Percentiles rank a stretch among this genome's conserved stretches.
Evolutionary conservation across 1,140 invertebrate genomes (phyloP).

Genomic region (Lasioglossum baleicum): DNA sequence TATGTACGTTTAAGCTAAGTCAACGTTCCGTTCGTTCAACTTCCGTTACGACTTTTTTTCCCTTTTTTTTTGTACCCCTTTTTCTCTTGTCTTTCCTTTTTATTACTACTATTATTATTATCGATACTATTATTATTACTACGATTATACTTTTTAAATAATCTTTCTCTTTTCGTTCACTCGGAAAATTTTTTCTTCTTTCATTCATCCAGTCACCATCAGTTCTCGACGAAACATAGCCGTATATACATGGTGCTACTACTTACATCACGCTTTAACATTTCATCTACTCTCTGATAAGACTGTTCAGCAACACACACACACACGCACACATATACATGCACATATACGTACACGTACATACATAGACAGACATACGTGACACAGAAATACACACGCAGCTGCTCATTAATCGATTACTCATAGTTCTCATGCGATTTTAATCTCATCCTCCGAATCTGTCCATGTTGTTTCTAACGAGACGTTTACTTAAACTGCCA

Average conservation of each 20-base stretch:
- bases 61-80: background rate
- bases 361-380: too few relatives aligned
- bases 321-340: constrained; percentile 7
- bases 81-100: background rate
- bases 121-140: too few relatives aligned
- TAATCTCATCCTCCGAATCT: constrained; percentile 47
- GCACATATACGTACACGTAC: too few relatives aligned
- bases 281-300: constrained; percentile 64
- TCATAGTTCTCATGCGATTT: constrained; percentile 45
- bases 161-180: background rate
- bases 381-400: too few relatives aligned
- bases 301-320: constrained; percentile 60
- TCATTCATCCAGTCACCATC: constrained; percentile 49
- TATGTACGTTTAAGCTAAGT: constrained; percentile 58
- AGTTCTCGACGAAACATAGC: constrained; percentile 51
- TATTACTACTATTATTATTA: too few relatives aligned
- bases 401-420: constrained; percentile 47
- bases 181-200: constrained; percentile 18
- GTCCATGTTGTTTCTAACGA: constrained; percentile 49
- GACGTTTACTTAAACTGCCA: constrained; percentile 71
- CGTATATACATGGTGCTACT: constrained; percentile 66
- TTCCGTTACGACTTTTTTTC: constrained; percentile 3
- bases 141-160: background rate
- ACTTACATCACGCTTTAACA: constrained; percentile 61
- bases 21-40: constrained; percentile 65